A percentile compares a stretch with the other conserved stretches of the same genome.
These are phyloP conservation scores for Oreamnos americanus DNA, from an alignment of 2,113 vertebrate genomes.

Conservation along the genomic window DNA sequence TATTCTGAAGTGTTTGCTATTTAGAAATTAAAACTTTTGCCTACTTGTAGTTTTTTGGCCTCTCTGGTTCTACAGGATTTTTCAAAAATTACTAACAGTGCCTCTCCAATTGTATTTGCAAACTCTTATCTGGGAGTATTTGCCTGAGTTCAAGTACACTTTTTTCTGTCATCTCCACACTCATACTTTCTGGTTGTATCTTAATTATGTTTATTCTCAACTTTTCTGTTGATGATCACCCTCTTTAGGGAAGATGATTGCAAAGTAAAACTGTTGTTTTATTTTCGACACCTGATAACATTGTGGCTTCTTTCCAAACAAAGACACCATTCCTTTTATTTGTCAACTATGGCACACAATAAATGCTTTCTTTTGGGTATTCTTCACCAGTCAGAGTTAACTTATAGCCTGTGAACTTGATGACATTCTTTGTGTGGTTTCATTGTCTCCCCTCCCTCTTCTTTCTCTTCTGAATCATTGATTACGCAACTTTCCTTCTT, in stretches of 20 bases:
- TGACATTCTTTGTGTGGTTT: neutral
- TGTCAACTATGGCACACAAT: neutral
- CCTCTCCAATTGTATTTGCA: slow-evolving; percentile 12
- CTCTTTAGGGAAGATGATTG: neutral
- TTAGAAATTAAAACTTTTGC: slow-evolving; percentile 14
- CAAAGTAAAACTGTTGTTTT: neutral
- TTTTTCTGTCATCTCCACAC: neutral
- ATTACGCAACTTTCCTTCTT: neutral
- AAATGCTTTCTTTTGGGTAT: neutral
- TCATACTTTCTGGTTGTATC: neutral
- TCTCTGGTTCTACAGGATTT: slow-evolving; percentile 2
- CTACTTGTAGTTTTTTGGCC: neutral
- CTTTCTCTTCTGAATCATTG: neutral
- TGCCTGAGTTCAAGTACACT: neutral
- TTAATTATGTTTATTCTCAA: slow-evolving; percentile 23
- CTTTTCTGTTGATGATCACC: neutral
- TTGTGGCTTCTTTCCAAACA: neutral
- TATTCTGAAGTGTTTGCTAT: slow-evolving; percentile 1
- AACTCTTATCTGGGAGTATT: neutral
- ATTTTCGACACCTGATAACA: neutral
- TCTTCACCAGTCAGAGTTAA: neutral
- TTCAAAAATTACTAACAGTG: neutral
- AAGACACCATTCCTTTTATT: neutral
- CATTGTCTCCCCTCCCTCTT: neutral
- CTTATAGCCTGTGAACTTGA: neutral